Conservation (phyloP, 2,888 invertebrate species). For the Empis stercorea region DNA sequence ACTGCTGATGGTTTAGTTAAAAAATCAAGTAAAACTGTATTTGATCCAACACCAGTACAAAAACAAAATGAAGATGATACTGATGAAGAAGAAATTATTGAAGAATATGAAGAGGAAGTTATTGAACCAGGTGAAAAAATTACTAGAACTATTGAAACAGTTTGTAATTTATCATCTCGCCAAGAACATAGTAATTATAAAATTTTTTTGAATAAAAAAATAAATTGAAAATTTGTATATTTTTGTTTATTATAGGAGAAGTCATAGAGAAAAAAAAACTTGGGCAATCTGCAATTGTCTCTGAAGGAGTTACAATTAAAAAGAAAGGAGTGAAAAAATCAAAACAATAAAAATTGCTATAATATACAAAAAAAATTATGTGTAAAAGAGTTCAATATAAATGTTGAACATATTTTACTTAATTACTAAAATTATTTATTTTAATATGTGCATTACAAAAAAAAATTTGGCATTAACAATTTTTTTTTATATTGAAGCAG, state of each 20-base stretch:
- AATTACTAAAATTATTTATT: no score
- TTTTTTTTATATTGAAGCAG: no score
- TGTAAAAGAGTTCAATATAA: no score
- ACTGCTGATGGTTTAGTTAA: conserved; percentile 33
- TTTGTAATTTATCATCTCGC: not conserved
- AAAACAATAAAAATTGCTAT: not conserved
- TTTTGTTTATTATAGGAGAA: not conserved
- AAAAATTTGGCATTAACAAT: no score
- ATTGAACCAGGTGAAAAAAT: conserved; percentile 35
- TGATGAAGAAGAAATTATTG: conserved; percentile 33
- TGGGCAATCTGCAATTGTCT: not conserved
- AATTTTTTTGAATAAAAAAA: not conserved
- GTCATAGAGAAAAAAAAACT: not conserved
- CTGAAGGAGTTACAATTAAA: not conserved
- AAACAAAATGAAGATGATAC: conserved; percentile 25
- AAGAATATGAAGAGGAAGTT: conserved; percentile 35
- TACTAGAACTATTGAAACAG: conserved; percentile 29
- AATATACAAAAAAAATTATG: no score
- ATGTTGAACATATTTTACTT: no score
- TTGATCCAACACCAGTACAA: conserved; percentile 28
- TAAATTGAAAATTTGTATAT: not conserved
- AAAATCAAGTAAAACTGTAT: conserved; percentile 32
- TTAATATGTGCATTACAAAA: no score
- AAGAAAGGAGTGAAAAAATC: not conserved
- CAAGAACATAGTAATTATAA: not conserved